Conservation (phyloP, 2,888 invertebrate genomes). For the Sisyra terminalis region DNA sequence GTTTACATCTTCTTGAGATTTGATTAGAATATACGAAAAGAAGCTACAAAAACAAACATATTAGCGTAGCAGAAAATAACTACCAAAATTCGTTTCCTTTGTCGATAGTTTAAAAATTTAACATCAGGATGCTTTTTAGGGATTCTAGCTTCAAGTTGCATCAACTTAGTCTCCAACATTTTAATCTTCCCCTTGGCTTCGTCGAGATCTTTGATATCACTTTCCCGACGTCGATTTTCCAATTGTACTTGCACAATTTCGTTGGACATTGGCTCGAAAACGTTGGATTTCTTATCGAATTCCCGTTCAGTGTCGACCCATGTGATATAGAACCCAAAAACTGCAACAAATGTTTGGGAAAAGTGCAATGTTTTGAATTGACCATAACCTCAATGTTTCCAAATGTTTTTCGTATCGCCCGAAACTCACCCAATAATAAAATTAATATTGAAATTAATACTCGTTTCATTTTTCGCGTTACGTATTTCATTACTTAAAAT, state of each 20-base stretch:
- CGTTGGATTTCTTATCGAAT: constrained; percentile 12
- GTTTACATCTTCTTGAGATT: no score
- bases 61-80: no score
- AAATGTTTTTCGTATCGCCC: not conserved
- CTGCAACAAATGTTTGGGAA: constrained; percentile 15
- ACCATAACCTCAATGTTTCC: not conserved
- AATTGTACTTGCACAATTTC: constrained; percentile 20
- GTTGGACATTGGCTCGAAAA: constrained; percentile 1
- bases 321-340: constrained; percentile 27
- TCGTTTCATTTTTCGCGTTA: constrained; percentile 16
- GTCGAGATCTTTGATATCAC: constrained; percentile 30
- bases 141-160: constrained; percentile 50
- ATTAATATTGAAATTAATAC: constrained; percentile 12
- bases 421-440: constrained; percentile 14
- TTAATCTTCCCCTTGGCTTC: constrained; percentile 43
- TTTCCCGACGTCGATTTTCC: constrained; percentile 20
- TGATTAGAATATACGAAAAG: no score
- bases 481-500: constrained; percentile 13
- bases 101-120: constrained; percentile 79
- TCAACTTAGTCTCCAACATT: constrained; percentile 54
- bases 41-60: no score
- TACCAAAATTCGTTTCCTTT: constrained; percentile 82
- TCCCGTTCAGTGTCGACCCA: constrained; percentile 22
- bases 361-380: no score
- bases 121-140: constrained; percentile 82